Conservation (phyloP, 2,888 invertebrate genomes). For the Euclidia mi region DNA sequence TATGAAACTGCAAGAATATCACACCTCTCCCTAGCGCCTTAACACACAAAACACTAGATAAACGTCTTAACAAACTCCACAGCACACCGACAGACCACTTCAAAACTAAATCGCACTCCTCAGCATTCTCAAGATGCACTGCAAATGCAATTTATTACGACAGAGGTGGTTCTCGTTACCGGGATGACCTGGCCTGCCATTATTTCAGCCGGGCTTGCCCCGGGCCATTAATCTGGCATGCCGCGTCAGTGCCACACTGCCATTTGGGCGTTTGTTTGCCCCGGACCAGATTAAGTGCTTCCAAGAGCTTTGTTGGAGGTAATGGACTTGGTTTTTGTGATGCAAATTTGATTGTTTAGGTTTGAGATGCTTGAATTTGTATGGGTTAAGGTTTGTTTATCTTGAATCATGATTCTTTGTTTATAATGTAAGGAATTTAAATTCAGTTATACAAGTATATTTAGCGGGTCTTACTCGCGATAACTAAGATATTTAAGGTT, state of each 20-base stretch:
- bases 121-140: constrained; percentile 39
- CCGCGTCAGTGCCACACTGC: constrained; percentile 18
- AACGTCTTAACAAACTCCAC: no score
- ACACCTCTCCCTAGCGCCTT: no score
- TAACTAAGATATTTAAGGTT: no score
- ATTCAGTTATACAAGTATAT: no score
- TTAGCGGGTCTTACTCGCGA: no score
- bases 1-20: no score
- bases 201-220: constrained; percentile 21
- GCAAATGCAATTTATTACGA: constrained; percentile 51
- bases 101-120: neutral
- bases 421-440: no score
- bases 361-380: neutral
- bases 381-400: no score
- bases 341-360: neutral
- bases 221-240: constrained; percentile 21
- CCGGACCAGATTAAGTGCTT: constrained; percentile 26
- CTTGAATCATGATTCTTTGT: no score
- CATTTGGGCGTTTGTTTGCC: constrained; percentile 37
- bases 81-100: no score
- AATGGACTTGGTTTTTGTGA: constrained; percentile 8
- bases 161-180: constrained; percentile 35
- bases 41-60: no score
- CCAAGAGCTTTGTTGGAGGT: constrained; percentile 12
- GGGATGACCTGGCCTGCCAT: constrained; percentile 24